Evolutionary conservation across 2,113 vertebrate species (phyloP).

Genomic region (Bombycilla garrulus): DNA sequence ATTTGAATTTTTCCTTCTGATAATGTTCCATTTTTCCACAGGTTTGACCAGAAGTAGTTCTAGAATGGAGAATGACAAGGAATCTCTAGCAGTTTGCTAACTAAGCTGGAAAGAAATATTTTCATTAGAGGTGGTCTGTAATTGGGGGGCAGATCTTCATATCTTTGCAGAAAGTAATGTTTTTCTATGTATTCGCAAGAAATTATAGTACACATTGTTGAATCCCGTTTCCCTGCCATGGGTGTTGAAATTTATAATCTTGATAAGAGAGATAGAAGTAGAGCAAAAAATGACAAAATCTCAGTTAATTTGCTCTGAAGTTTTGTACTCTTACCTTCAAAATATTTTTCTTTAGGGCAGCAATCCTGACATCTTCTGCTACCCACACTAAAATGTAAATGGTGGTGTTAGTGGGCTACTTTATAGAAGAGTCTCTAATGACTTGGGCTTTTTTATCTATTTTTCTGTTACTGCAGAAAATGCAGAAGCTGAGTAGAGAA

Average conservation of each 20-base stretch:
- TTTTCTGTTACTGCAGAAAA: not conserved
- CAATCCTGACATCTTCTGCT: not conserved
- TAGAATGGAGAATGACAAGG: not conserved
- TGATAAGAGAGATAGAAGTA: not conserved
- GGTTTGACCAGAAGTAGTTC: not conserved
- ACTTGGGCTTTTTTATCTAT: not conserved
- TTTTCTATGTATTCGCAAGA: not conserved
- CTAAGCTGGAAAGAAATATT: not conserved
- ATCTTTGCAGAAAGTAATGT: not conserved
- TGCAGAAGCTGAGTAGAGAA: not conserved
- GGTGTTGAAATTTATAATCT: not conserved
- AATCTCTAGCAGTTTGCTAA: not conserved
- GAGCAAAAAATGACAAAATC: not conserved
- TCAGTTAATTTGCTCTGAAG: not conserved
- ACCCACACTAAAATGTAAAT: not conserved
- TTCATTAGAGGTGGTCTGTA: not conserved
- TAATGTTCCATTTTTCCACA: not conserved
- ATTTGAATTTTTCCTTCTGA: not conserved
- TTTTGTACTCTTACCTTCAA: not conserved
- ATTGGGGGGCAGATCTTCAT: not conserved
- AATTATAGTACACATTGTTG: not conserved
- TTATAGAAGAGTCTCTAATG: not conserved
- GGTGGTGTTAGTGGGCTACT: not conserved
- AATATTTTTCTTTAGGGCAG: not conserved
- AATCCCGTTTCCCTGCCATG: not conserved